These are phyloP conservation scores for Enteromius thamalakanensis DNA, from an alignment of 2,797 vertebrate species.

Conservation along the genomic window DNA sequence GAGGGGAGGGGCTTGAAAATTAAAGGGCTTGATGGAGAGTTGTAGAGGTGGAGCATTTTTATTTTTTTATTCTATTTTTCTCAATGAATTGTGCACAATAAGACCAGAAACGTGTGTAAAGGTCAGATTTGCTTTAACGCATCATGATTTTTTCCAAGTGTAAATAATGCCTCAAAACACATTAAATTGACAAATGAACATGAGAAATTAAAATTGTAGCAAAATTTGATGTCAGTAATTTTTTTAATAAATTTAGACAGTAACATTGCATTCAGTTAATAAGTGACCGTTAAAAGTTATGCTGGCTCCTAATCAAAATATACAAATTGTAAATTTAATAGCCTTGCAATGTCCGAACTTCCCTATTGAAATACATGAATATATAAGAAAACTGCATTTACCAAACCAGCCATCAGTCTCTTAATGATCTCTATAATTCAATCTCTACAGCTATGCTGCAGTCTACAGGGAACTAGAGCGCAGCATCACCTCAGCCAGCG, in stretches of 20 bases:
- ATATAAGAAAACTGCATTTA: neutral
- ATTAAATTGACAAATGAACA: too few relatives aligned
- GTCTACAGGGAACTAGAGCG: conserved; percentile 92
- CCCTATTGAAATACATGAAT: neutral
- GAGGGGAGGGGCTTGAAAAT: neutral
- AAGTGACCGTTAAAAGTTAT: neutral
- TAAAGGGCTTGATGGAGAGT: neutral
- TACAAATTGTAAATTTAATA: neutral
- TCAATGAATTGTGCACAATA: neutral
- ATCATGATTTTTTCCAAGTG: neutral
- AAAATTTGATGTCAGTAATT: neutral
- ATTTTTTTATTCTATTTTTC: neutral
- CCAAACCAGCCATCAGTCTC: neutral
- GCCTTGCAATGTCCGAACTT: neutral
- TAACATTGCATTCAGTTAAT: neutral
- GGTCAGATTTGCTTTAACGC: neutral
- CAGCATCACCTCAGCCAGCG: conserved; percentile 84
- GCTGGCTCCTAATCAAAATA: neutral
- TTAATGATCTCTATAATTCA: conserved; percentile 45
- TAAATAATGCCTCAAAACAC: conserved; percentile 9
- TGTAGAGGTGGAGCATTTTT: conserved; percentile 11
- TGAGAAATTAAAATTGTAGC: neutral
- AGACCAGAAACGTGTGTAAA: neutral
- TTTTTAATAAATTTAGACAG: neutral
- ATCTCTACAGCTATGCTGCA: conserved; percentile 79